Conservation (phyloP, 2,113 vertebrate genomes). For the Anthoscopus minutus region DNA sequence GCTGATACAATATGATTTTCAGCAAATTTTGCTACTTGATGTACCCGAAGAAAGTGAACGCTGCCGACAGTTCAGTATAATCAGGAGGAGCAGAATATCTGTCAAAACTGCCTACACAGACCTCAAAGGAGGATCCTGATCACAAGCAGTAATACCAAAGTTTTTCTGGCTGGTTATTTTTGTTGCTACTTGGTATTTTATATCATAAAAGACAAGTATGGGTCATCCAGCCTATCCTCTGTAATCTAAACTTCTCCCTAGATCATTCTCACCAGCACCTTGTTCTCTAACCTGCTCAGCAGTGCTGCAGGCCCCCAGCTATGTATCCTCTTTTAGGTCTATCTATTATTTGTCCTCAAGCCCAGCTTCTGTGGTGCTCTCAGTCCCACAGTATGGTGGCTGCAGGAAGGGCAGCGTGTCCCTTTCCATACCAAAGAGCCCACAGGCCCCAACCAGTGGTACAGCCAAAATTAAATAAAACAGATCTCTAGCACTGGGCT, state of each 20-base stretch:
- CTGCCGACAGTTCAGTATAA: neutral
- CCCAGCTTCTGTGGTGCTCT: neutral
- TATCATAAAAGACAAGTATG: neutral
- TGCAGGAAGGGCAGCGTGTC: neutral
- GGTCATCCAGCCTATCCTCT: neutral
- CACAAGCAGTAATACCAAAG: neutral
- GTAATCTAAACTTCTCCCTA: neutral
- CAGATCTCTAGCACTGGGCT: neutral
- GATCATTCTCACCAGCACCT: neutral
- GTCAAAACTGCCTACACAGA: neutral
- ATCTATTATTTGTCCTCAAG: no score
- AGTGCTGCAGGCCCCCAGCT: neutral
- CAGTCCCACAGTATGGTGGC: fast-evolving
- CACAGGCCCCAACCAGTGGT: neutral
- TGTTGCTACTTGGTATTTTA: neutral
- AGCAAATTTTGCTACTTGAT: neutral
- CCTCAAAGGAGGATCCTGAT: neutral
- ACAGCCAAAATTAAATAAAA: neutral
- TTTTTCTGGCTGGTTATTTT: neutral
- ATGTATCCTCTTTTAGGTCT: neutral
- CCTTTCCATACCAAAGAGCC: neutral
- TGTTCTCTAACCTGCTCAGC: neutral
- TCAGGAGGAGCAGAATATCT: neutral
- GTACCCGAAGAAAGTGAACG: neutral
- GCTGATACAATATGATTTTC: neutral